These are phyloP conservation scores for Tipula lateralis DNA, from an alignment of 2,888 invertebrate genomes.

Conservation along the genomic window DNA sequence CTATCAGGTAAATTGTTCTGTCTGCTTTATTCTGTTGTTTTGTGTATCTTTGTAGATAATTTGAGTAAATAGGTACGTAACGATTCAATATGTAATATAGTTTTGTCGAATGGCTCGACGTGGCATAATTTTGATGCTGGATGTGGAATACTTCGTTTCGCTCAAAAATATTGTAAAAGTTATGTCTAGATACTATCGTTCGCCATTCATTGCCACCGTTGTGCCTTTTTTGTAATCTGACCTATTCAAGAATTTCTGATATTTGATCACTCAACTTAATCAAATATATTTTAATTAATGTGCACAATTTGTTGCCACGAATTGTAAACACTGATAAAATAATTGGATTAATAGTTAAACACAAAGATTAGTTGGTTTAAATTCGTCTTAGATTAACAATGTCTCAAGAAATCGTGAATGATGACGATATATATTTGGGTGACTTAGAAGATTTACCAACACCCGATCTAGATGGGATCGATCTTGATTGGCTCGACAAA, in stretches of 20 bases:
- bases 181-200: not conserved
- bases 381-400: not conserved
- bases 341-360: not conserved
- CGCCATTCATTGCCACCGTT: not conserved
- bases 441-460: not conserved
- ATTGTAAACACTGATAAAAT: not conserved
- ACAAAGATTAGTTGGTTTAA: not conserved
- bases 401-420: not conserved
- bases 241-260: not conserved
- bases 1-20: conserved; percentile 63
- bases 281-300: not conserved
- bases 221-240: not conserved
- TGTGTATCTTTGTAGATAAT: not conserved
- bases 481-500: not conserved
- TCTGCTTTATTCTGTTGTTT: not conserved
- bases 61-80: not conserved
- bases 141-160: not conserved
- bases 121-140: not conserved
- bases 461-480: not conserved
- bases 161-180: too few relatives aligned
- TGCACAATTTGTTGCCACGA: not conserved
- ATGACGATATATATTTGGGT: not conserved
- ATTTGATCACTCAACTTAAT: not conserved
- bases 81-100: not conserved
- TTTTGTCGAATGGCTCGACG: not conserved